Conservation (phyloP, 1,140 invertebrate genomes). For the Copidosoma floridanum region DNA sequence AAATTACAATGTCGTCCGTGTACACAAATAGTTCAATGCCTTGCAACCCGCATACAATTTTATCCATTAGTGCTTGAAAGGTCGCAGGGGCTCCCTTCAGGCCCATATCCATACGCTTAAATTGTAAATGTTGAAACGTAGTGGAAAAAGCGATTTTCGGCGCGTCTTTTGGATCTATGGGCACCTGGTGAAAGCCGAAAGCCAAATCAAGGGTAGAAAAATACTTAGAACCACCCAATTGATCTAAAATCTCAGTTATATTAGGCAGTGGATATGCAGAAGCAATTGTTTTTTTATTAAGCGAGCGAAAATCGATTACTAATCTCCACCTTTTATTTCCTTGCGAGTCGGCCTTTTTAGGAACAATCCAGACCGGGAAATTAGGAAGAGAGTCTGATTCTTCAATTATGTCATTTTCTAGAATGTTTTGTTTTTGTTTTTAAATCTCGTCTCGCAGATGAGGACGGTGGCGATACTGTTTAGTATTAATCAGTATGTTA, state of each 20-base stretch:
- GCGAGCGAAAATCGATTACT: background rate
- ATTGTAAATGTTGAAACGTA: conserved; percentile 40
- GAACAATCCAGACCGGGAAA: background rate
- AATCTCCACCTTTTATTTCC: background rate
- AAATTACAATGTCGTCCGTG: conserved; percentile 48
- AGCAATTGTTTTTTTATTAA: background rate
- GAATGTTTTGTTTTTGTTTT: background rate
- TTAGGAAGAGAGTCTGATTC: background rate
- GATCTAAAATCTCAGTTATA: background rate
- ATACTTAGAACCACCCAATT: background rate
- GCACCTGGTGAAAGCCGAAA: conserved; percentile 23
- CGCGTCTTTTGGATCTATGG: background rate
- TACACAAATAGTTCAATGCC: conserved; percentile 42
- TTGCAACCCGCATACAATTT: conserved; percentile 7
- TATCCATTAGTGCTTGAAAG: background rate
- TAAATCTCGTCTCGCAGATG: background rate
- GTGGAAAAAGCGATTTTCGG: conserved; percentile 43
- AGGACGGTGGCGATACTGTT: background rate
- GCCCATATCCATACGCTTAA: conserved; percentile 30
- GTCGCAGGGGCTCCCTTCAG: background rate
- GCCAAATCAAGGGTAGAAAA: background rate
- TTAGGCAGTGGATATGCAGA: background rate
- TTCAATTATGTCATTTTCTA: background rate
- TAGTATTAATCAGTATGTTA: background rate
- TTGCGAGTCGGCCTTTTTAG: background rate